Percentiles rank a stretch among this genome's conserved stretches.
phyloP scores from a whole-genome alignment of 2,888 invertebrate genomes.

The Cheilosia grossa region DNA sequence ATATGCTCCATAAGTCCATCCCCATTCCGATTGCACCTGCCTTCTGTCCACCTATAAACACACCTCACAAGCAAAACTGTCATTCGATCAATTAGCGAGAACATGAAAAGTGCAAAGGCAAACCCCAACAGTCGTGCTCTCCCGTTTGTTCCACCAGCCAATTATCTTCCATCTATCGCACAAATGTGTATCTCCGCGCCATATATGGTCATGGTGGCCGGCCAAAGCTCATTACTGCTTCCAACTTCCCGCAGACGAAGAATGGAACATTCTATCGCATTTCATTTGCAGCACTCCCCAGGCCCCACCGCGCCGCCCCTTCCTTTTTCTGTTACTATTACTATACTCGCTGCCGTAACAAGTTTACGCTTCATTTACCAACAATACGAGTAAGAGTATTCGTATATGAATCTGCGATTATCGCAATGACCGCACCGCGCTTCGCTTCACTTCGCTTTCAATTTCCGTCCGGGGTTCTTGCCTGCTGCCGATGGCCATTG shows the following conservation, averaged over 20 bases:
- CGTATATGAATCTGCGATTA: neutral
- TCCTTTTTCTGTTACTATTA: constrained; percentile 13
- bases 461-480: constrained; percentile 45
- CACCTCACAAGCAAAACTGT: constrained; percentile 14
- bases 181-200: constrained; percentile 12
- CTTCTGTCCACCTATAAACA: neutral
- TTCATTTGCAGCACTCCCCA: constrained; percentile 12
- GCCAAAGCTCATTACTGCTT: constrained; percentile 60
- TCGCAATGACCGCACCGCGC: constrained; percentile 2
- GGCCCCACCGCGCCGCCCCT: neutral
- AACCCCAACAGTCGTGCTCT: neutral
- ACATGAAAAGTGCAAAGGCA: constrained; percentile 18
- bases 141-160: neutral
- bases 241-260: constrained; percentile 40
- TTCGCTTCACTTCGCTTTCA: constrained; percentile 54
- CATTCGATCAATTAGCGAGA: constrained; percentile 31
- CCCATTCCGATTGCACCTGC: neutral
- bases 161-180: too few relatives aligned
- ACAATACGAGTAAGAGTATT: constrained; percentile 3
- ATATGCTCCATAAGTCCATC: neutral
- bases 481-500: neutral
- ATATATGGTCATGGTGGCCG: constrained; percentile 39
- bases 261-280: constrained; percentile 14
- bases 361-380: constrained; percentile 59
- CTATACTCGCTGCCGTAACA: constrained; percentile 36